These are phyloP conservation scores for Drosophila anceps DNA, from an alignment of 2,888 invertebrate genomes.

Conservation along the genomic window DNA sequence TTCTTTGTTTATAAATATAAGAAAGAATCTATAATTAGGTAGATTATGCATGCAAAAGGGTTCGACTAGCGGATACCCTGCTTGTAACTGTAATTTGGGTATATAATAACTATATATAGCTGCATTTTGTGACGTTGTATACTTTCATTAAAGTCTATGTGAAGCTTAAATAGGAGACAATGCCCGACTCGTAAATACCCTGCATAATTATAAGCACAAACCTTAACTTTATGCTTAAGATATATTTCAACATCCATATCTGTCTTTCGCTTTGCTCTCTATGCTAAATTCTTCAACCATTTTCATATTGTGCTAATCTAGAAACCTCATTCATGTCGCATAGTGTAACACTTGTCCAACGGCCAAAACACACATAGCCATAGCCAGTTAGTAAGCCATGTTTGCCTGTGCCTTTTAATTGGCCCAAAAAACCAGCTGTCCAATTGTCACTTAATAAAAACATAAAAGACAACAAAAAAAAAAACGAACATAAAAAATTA, in stretches of 20 bases:
- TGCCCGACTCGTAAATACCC: too few relatives aligned
- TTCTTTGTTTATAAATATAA: neutral
- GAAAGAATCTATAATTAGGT: neutral
- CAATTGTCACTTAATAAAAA: conserved; percentile 68
- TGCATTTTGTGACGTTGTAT: too few relatives aligned
- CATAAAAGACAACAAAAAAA: conserved; percentile 30
- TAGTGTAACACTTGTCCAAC: conserved; percentile 24
- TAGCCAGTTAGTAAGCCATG: conserved; percentile 20
- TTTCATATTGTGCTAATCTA: neutral
- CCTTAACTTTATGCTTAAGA: too few relatives aligned
- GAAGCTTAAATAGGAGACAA: too few relatives aligned
- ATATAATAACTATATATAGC: too few relatives aligned
- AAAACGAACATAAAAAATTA: conserved; percentile 18
- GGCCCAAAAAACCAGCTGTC: conserved; percentile 38
- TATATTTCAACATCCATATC: neutral
- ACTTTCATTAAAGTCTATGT: too few relatives aligned
- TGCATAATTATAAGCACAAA: too few relatives aligned
- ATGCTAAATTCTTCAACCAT: neutral
- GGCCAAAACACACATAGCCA: conserved; percentile 8
- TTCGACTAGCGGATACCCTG: neutral
- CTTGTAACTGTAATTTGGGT: neutral
- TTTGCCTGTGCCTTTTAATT: conserved; percentile 8
- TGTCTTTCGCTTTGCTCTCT: neutral
- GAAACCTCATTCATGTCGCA: conserved; percentile 23
- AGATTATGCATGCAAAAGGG: neutral